phyloP scores from a whole-genome alignment of 2,797 vertebrate genomes.

The Sebastes cheni region DNA sequence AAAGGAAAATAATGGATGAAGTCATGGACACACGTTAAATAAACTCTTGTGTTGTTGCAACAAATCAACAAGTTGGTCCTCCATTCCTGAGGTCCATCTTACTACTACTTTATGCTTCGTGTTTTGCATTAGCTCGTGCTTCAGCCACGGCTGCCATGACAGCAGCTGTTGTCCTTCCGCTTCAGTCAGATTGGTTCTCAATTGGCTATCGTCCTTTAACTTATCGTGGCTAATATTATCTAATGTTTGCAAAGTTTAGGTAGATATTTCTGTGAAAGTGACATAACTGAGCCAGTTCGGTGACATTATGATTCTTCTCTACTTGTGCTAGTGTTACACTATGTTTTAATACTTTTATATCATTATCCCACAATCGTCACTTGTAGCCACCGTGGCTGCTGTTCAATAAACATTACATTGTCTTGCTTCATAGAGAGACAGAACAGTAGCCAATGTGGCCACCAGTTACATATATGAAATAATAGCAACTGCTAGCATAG shows the following conservation, averaged over 20 bases:
- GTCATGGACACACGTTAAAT: rapidly evolving
- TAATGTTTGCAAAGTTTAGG: neutral
- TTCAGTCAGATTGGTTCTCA: no score
- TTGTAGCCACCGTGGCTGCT: neutral
- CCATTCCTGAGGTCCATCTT: no score
- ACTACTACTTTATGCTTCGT: no score
- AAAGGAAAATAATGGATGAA: no score
- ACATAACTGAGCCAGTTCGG: neutral
- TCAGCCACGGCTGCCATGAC: rapidly evolving
- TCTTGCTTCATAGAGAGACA: no score
- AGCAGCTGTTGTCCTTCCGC: rapidly evolving
- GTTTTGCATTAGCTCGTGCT: no score
- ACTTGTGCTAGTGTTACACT: neutral
- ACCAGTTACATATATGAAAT: neutral
- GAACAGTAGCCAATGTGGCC: neutral
- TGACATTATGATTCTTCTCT: neutral
- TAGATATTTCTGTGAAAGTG: neutral
- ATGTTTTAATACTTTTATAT: neutral
- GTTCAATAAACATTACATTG: neutral
- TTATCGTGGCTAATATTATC: neutral
- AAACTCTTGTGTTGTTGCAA: no score
- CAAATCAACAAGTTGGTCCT: no score
- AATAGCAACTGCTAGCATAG: neutral
- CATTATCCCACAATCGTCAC: neutral
- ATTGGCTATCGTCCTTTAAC: no score